A percentile compares a stretch with the other conserved stretches of the same genome.
Conservation (phyloP, 2,797 vertebrate species). For the Melopsittacus undulatus region DNA sequence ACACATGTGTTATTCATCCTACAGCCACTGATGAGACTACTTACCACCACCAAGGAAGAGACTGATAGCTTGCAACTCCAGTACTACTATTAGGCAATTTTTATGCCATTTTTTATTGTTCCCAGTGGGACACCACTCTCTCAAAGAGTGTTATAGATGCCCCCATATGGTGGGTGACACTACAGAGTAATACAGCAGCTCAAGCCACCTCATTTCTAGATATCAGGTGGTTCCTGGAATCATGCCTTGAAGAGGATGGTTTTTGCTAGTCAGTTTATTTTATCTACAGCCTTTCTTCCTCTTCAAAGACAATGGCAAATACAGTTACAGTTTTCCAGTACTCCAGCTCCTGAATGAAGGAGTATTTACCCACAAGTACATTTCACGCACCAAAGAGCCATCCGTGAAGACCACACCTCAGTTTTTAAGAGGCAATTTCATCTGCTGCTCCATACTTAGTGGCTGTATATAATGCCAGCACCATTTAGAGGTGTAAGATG, state of each 20-base stretch:
- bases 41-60: not conserved
- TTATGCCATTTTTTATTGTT: not conserved
- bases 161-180: rapidly evolving
- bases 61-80: not conserved
- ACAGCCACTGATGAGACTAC: not conserved
- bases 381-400: not conserved
- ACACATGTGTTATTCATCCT: not conserved
- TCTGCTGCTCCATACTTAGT: not conserved
- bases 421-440: not conserved
- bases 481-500: not conserved
- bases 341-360: not conserved
- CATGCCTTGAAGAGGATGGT: not conserved
- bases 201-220: not conserved
- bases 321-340: not conserved
- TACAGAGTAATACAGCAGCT: too few species aligned
- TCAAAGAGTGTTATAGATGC: not conserved
- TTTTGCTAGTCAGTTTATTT: not conserved
- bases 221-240: not conserved
- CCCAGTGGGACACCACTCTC: not conserved
- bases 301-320: not conserved
- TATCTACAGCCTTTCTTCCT: not conserved
- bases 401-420: not conserved
- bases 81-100: not conserved
- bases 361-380: not conserved
- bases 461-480: not conserved